Evolutionary conservation across 23 tunicate species (phyloP), one percentile per base, ranked within the genome.

Genomic region (Phallusia fumigata): DNA sequence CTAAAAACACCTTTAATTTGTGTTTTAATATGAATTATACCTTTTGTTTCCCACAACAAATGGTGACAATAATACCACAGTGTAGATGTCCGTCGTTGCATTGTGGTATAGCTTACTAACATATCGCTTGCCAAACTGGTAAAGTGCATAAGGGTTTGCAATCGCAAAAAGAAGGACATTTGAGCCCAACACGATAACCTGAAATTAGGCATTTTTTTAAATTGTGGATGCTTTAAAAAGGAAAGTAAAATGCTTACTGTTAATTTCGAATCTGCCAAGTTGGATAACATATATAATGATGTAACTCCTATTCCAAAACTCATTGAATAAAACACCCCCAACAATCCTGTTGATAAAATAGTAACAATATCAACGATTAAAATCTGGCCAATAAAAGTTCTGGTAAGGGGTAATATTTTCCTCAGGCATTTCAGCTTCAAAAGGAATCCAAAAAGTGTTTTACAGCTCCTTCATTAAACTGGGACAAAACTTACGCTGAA

Each of bases 71-170:
- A 89, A 12, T 5, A 10, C 30, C 6, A 93, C 98, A 13, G 94
- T 94, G 76, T 94, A 94, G 5, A 64, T 79, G 33, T 94, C 90
- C 30, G 33, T 82, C 40, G 58, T 44, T n/a, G 76, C 34, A 45
- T 94, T 73, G 58, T 80, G 73, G 65, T 88, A 83, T 13, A 94
- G 65, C 74, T 89, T 79, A 32, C 75, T 86, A 26, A 94, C 98
- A 88, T 94, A 83, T 33, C 98, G 85, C 64, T 83, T 86, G 31
- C 86, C 82, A 79, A 94, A 94, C 79, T 82, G 86, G 65, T 89
- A 94, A 31, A 88, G 78, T 31, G 64, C 65, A 44, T 81, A 24
- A 8, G 98, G 98, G 79, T 94, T 89, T 10, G 82, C 33, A 77
- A 88, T 28, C 18, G 79, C 90, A 86, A 94, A 89, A 0, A 82